A percentile compares a stretch with the other conserved stretches of the same genome.
Conservation (phyloP, 2,797 vertebrate species). For the Pseudocheirus occidentalis region DNA sequence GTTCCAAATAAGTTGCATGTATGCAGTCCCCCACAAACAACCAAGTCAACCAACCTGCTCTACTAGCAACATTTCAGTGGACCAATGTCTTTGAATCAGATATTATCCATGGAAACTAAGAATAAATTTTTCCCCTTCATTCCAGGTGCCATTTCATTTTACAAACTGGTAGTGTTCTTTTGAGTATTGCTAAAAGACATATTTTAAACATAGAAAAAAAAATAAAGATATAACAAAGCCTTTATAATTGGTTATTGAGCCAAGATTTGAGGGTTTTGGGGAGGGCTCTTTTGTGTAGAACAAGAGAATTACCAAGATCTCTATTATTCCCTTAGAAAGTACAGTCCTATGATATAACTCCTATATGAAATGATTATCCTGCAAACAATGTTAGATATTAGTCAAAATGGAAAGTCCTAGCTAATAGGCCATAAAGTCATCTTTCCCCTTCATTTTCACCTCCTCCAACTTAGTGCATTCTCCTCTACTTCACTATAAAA, state of each 20-base stretch:
- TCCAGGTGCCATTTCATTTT: not conserved
- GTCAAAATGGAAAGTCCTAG: conserved; percentile 68
- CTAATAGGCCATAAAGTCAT: conserved; percentile 71
- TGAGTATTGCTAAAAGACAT: conserved; percentile 5
- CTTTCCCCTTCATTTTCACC: conserved; percentile 68
- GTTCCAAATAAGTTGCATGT: not conserved
- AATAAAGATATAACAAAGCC: conserved; percentile 29
- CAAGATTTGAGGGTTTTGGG: conserved; percentile 38
- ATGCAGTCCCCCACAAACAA: not conserved
- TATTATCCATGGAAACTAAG: not conserved
- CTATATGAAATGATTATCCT: conserved; percentile 62
- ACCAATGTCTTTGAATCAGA: not conserved
- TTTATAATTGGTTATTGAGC: conserved; percentile 33
- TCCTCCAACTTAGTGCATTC: conserved; percentile 57
- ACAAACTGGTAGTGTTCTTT: conserved; percentile 36
- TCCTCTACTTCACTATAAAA: conserved; percentile 62
- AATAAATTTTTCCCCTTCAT: not conserved
- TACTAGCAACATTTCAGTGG: not conserved
- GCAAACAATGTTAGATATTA: conserved; percentile 68
- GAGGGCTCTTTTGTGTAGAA: conserved; percentile 42
- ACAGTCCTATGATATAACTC: conserved; percentile 58
- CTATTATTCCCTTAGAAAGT: conserved; percentile 63
- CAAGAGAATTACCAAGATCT: conserved; percentile 44
- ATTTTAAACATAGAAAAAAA: conserved; percentile 35
- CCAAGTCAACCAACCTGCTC: not conserved